Evolutionary conservation across 2,113 vertebrate species (phyloP).

Genomic region (Saccopteryx bilineata): DNA sequence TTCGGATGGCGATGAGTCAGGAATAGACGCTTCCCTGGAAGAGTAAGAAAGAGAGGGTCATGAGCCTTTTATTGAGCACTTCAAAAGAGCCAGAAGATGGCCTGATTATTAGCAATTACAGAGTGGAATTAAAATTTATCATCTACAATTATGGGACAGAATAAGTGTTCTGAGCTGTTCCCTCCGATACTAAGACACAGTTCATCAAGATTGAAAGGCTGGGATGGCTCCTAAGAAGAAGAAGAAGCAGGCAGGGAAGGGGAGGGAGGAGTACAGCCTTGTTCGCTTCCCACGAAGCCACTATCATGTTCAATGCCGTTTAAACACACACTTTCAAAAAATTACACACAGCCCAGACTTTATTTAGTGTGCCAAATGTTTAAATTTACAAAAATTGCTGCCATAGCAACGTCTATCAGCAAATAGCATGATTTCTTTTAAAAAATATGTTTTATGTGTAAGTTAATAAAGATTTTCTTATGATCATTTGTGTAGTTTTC

Average conservation of each 20-base stretch:
- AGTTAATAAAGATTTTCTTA: slow-evolving; percentile 57
- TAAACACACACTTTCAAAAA: slow-evolving; percentile 11
- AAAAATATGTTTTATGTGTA: slow-evolving; percentile 46
- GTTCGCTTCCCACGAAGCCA: slow-evolving; percentile 47
- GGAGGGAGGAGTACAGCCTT: neutral
- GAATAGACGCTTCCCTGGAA: neutral
- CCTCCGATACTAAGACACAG: slow-evolving; percentile 50
- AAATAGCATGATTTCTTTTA: neutral
- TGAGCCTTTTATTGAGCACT: neutral
- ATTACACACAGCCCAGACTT: neutral
- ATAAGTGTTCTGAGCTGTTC: slow-evolving; percentile 59
- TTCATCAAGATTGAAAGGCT: slow-evolving; percentile 64
- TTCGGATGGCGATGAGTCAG: neutral
- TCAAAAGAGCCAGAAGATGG: slow-evolving; percentile 52
- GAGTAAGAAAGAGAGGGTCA: neutral
- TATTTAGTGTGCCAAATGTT: neutral
- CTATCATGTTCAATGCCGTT: neutral
- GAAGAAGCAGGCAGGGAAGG: slow-evolving; percentile 35
- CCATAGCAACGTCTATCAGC: slow-evolving; percentile 65
- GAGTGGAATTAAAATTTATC: slow-evolving; percentile 74
- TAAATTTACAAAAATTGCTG: slow-evolving; percentile 58
- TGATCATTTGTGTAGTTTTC: slow-evolving; percentile 70
- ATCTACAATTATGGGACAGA: slow-evolving; percentile 49
- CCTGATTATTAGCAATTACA: slow-evolving; percentile 69
- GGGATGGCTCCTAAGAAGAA: slow-evolving; percentile 51